These are phyloP conservation scores for Microplitis mediator DNA, from an alignment of 1,140 invertebrate species.

Conservation along the genomic window DNA sequence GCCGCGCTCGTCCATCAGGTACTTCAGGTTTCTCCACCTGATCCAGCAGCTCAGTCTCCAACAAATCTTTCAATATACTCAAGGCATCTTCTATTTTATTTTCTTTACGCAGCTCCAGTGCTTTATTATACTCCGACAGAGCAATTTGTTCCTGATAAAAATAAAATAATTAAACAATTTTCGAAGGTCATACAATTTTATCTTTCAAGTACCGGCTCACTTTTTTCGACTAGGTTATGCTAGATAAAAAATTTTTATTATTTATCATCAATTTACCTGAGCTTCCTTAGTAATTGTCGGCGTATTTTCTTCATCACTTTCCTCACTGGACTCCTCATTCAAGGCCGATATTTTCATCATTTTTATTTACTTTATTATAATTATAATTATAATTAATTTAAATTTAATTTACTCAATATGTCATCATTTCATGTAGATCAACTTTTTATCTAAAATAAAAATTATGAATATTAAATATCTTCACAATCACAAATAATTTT, in stretches of 20 bases:
- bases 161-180: constrained; percentile 12
- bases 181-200: constrained; percentile 2
- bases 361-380: constrained; percentile 24
- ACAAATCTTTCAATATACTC: constrained; percentile 67
- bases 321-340: constrained; percentile 69
- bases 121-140: constrained; percentile 72
- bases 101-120: constrained; percentile 67
- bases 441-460: not conserved
- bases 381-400: not conserved
- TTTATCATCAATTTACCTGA: constrained; percentile 57
- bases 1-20: constrained; percentile 56
- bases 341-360: constrained; percentile 75
- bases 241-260: constrained; percentile 21
- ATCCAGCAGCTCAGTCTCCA: constrained; percentile 69
- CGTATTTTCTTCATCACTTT: constrained; percentile 65
- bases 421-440: not conserved
- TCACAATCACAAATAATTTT: not conserved
- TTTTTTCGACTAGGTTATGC: no score
- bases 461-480: not conserved
- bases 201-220: no score
- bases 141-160: constrained; percentile 71
- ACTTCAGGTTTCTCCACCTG: constrained; percentile 65
- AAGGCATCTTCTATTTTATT: constrained; percentile 67
- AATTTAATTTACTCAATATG: not conserved
- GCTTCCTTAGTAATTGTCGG: constrained; percentile 71